Evolutionary conservation across 2,113 vertebrate genomes (phyloP).

Genomic region (Ranitomeya imitator): DNA sequence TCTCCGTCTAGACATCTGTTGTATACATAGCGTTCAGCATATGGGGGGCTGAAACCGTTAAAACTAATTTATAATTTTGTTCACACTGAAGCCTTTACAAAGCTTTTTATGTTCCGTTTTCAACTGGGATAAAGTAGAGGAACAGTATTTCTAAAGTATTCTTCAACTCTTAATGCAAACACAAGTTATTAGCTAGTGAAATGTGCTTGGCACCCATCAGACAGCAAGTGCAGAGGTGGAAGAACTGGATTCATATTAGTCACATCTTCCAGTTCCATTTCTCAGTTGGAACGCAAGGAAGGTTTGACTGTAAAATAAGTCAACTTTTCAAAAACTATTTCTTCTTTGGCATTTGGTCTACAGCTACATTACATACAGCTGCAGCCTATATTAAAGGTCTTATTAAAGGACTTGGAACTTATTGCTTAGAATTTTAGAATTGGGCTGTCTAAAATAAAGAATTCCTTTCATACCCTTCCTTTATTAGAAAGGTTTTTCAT

Average conservation of each 20-base stretch:
- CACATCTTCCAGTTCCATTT: slow-evolving; percentile 46
- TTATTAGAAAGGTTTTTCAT: not conserved
- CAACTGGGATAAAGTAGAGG: slow-evolving; percentile 9
- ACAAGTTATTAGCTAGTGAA: slow-evolving; percentile 46
- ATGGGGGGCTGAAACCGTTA: not conserved
- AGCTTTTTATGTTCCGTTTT: not conserved
- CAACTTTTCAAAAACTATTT: slow-evolving; percentile 33
- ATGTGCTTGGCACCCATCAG: slow-evolving; percentile 24
- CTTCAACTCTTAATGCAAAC: slow-evolving; percentile 7
- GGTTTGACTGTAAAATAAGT: slow-evolving; percentile 40
- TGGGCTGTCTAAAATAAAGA: not conserved
- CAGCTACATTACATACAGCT: slow-evolving; percentile 32
- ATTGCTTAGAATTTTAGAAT: slow-evolving; percentile 16
- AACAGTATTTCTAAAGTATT: slow-evolving; percentile 22
- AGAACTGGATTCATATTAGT: slow-evolving; percentile 43
- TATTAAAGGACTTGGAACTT: slow-evolving; percentile 3
- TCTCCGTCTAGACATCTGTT: not conserved
- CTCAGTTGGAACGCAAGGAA: slow-evolving; percentile 9
- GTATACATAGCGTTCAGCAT: not conserved
- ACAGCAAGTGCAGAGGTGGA: slow-evolving; percentile 36
- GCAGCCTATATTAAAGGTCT: slow-evolving; percentile 20
- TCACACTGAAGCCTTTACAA: not conserved
- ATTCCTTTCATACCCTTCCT: not conserved
- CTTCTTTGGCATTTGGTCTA: slow-evolving; percentile 26
- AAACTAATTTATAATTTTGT: not conserved